Conservation (phyloP, 1,140 invertebrate genomes). For the Aphaenogaster ashmeadi region DNA sequence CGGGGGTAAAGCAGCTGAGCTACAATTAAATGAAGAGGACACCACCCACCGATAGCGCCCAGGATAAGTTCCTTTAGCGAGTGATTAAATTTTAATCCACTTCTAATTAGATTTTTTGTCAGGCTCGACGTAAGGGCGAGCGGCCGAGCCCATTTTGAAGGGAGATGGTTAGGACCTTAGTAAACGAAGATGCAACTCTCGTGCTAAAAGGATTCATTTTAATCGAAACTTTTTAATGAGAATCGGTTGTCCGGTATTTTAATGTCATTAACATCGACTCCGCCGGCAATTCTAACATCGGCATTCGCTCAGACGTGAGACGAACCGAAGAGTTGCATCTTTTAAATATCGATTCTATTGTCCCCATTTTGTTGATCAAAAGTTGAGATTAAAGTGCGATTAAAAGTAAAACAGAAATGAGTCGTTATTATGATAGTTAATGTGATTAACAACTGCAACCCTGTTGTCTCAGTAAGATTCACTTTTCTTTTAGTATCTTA, state of each 20-base stretch:
- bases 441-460: not conserved
- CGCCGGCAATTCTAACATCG: not conserved
- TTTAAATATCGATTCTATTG: slow-evolving; percentile 22
- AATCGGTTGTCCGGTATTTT: slow-evolving; percentile 82
- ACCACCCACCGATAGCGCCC: slow-evolving; percentile 78
- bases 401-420: slow-evolving; percentile 4
- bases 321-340: slow-evolving; percentile 15
- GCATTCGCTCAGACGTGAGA: slow-evolving; percentile 13
- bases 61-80: slow-evolving; percentile 81
- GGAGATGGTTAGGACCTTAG: slow-evolving; percentile 33
- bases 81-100: slow-evolving; percentile 85
- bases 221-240: slow-evolving; percentile 83
- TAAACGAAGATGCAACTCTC: slow-evolving; percentile 25
- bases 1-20: slow-evolving; percentile 54
- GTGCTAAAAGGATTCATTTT: slow-evolving; percentile 82
- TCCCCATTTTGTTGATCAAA: not conserved
- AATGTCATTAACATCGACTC: slow-evolving; percentile 77
- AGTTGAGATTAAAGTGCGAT: slow-evolving; percentile 11
- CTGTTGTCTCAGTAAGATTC: not conserved
- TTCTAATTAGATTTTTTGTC: slow-evolving; percentile 84
- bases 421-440: not conserved
- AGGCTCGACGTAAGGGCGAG: slow-evolving; percentile 71
- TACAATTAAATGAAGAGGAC: slow-evolving; percentile 82
- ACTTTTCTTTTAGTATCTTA: not conserved
- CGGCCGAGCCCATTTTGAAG: slow-evolving; percentile 43